These are phyloP conservation scores for Drosophila neonasuta DNA, from an alignment of 2,888 invertebrate genomes.

Conservation along the genomic window DNA sequence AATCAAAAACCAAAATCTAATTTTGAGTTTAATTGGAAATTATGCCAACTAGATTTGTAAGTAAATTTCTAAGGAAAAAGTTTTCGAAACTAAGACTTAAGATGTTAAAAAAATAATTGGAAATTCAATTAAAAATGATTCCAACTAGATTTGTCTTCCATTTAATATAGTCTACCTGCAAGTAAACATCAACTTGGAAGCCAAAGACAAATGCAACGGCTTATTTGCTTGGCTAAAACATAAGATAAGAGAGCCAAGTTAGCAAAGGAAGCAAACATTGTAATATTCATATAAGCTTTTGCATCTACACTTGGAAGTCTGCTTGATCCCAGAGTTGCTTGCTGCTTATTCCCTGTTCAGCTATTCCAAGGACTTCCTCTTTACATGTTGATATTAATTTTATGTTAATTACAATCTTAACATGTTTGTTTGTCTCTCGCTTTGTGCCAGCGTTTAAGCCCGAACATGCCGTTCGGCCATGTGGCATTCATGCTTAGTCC, in stretches of 20 bases:
- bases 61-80: too few relatives aligned
- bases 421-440: slow-evolving; percentile 54
- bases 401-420: slow-evolving; percentile 75
- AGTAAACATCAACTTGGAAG: slow-evolving; percentile 11
- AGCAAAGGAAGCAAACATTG: slow-evolving; percentile 22
- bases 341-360: slow-evolving; percentile 23
- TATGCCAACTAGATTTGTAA: too few relatives aligned
- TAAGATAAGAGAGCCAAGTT: background rate
- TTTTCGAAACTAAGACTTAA: too few relatives aligned
- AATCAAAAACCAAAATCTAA: background rate
- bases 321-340: slow-evolving; percentile 10
- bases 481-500: slow-evolving; percentile 17
- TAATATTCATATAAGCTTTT: slow-evolving; percentile 27
- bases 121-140: background rate
- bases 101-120: too few relatives aligned
- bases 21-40: background rate
- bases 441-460: slow-evolving; percentile 25
- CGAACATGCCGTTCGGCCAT: slow-evolving; percentile 31
- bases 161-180: slow-evolving; percentile 16
- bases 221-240: slow-evolving; percentile 8
- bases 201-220: slow-evolving; percentile 1
- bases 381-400: slow-evolving; percentile 72
- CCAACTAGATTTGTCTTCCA: background rate
- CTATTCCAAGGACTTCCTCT: slow-evolving; percentile 27
- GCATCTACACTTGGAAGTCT: slow-evolving; percentile 5